phyloP scores from a whole-genome alignment of 2,113 vertebrate species.

The Prionailurus viverrinus region DNA sequence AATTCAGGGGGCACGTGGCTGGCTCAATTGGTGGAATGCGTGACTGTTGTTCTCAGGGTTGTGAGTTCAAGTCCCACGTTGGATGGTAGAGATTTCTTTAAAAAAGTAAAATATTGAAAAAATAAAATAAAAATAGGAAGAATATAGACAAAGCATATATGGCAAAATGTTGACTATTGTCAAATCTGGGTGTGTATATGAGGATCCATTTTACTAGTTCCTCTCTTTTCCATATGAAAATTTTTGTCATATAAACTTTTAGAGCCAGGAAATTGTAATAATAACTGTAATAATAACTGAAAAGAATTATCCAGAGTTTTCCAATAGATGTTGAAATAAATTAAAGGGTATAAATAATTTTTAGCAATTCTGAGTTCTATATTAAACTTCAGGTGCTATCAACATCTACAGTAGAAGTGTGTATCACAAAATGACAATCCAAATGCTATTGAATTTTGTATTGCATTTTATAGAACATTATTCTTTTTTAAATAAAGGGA shows the following conservation, averaged over 20 bases:
- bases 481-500: constrained; percentile 19
- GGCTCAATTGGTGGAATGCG: background rate
- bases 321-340: background rate
- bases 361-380: constrained; percentile 10
- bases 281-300: background rate
- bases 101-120: background rate
- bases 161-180: background rate
- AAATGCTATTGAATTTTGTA: background rate
- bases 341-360: background rate
- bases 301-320: constrained; percentile 27
- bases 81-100: background rate
- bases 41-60: background rate
- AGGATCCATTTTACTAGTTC: background rate
- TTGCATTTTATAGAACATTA: background rate
- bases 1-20: background rate
- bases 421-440: background rate
- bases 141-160: background rate
- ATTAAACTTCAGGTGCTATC: background rate
- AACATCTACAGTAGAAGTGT: background rate
- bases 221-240: background rate
- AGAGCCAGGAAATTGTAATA: background rate
- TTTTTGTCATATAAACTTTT: background rate
- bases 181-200: background rate
- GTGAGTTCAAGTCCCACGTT: background rate
- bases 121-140: background rate